Conservation (phyloP, 2,113 vertebrate species). For the Labrus mixtus region DNA sequence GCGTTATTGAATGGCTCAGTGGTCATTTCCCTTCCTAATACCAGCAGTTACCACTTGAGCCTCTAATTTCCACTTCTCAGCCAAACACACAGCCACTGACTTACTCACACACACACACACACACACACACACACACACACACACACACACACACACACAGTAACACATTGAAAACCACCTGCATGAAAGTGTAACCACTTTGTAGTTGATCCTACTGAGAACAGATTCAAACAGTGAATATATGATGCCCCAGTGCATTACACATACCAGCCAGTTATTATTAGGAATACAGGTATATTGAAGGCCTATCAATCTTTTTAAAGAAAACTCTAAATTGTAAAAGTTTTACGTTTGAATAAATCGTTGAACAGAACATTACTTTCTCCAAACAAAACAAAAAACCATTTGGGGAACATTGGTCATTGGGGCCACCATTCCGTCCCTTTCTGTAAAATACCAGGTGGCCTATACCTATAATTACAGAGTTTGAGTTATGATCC, state of each 20-base stretch:
- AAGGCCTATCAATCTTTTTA: neutral
- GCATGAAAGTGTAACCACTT: neutral
- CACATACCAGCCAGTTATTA: neutral
- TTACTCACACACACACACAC: conserved; percentile 2
- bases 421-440: too few species aligned
- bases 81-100: conserved; percentile 24
- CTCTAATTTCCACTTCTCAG: conserved; percentile 83
- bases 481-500: too few species aligned
- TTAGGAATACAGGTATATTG: neutral
- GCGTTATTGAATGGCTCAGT: conserved; percentile 89
- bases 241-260: neutral
- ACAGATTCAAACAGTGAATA: neutral
- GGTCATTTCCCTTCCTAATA: conserved; percentile 92
- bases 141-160: too few species aligned
- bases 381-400: too few species aligned
- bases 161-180: conserved; percentile 13
- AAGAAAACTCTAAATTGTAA: too few species aligned
- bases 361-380: too few species aligned
- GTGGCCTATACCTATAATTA: too few species aligned
- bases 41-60: conserved; percentile 90
- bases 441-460: too few species aligned
- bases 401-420: too few species aligned
- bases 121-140: conserved; percentile 8
- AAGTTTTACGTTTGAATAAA: too few species aligned
- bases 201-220: neutral